Evolutionary conservation across 2,797 vertebrate species (phyloP), one percentile per base, ranked within the genome.

Genomic region (Smutsia gigantea): DNA sequence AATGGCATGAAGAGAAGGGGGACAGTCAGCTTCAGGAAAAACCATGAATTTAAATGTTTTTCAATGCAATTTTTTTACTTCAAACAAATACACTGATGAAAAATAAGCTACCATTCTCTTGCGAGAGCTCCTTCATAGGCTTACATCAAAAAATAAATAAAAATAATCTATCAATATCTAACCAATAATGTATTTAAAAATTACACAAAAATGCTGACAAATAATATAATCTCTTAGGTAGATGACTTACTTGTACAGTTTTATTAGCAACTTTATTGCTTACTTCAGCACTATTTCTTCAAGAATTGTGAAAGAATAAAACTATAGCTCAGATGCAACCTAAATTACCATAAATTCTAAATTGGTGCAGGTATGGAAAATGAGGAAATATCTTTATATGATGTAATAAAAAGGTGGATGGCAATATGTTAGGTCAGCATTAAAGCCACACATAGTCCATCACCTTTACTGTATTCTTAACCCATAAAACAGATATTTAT

Each of bases 291-390:
- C 39, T 81, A 84, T 46, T 84, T 91, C 68, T 87, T 79, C 46
- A 94, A 83, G 71, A 59, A 1, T 21, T 79, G 25, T 72, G 14
- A 95, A 97, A 94, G 31, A 92, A 95, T 49, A 79, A 85, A 95
- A 63, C 18, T 27, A 74, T 13, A 78, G 64, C 10, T 39, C 19
- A 42, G 4, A 64, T 42, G 74, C 81, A 59, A 29, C 49, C 25
- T n/a, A 86, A 95, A 86, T 78, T 46, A 66, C 15, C 2, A n/a
- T 39, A 88, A 96, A 95, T 91, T 95, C 39, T 88, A 61, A 90
- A 74, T 39, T 51, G 46, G 12, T 88, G 3, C 59, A 53, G 7
- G 46, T 82, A 53, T 87, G 23, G 66, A 49, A 37, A 87, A 79
- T 51, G 13, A 68, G 27, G 18, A 78, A 78, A 79, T 34, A 63